Percentiles rank a stretch among this genome's conserved stretches.
phyloP scores from a whole-genome alignment of 2,113 vertebrate species.

The Anseranas semipalmata region DNA sequence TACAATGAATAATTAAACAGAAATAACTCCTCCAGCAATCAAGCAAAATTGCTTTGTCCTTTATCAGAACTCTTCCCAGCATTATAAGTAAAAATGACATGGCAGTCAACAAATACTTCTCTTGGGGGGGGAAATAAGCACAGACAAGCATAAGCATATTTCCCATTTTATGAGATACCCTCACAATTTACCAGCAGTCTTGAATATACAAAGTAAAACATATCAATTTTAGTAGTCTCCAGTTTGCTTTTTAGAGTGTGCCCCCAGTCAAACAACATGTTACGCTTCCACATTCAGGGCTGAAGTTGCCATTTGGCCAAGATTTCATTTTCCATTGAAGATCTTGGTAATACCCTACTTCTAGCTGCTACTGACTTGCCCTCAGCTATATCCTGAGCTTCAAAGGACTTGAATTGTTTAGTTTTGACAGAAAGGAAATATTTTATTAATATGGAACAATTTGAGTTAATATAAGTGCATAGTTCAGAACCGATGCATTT shows the following conservation, averaged over 20 bases:
- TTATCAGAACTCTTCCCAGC: background rate
- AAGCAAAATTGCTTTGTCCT: background rate
- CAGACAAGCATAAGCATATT: background rate
- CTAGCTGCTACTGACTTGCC: background rate
- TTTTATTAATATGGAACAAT: background rate
- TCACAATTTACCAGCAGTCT: background rate
- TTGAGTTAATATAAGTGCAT: background rate
- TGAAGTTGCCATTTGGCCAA: background rate
- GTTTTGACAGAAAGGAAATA: background rate
- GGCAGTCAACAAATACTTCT: fast-evolving
- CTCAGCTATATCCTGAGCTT: background rate
- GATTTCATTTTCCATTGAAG: background rate
- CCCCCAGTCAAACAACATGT: background rate
- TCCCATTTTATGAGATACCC: background rate
- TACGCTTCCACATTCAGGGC: background rate
- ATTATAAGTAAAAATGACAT: fast-evolving
- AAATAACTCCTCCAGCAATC: background rate
- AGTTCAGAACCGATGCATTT: background rate
- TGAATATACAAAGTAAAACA: background rate
- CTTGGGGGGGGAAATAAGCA: background rate
- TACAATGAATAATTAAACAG: background rate
- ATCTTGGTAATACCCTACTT: background rate
- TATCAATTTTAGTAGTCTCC: background rate
- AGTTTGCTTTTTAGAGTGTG: fast-evolving
- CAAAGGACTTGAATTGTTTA: background rate